Conservation (phyloP, 1,140 invertebrate genomes). For the Mactra quadrangularis region DNA sequence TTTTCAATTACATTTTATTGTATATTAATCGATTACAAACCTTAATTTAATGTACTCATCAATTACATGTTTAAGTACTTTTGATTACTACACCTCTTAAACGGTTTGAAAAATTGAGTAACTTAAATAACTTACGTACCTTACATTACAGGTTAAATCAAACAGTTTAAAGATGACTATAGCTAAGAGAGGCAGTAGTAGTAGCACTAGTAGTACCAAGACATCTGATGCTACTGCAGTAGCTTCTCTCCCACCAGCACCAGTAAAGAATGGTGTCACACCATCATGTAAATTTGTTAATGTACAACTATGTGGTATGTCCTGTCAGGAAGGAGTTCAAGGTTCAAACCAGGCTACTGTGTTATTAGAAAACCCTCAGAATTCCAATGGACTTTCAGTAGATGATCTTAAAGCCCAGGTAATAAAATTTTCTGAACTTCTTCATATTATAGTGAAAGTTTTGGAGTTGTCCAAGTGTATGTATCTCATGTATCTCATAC, state of each 20-base stretch:
- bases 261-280: constrained; percentile 67
- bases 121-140: neutral
- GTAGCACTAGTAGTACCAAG: neutral
- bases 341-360: constrained; percentile 87
- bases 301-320: constrained; percentile 87
- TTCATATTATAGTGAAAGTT: neutral
- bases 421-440: constrained; percentile 7
- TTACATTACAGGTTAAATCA: constrained; percentile 70
- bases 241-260: constrained; percentile 64
- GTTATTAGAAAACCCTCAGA: constrained; percentile 89
- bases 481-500: too few species aligned
- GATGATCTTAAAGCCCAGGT: constrained; percentile 82
- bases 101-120: too few species aligned
- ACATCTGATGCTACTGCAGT: constrained; percentile 14
- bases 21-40: too few species aligned
- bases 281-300: constrained; percentile 89
- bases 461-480: neutral
- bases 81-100: too few species aligned
- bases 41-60: too few species aligned
- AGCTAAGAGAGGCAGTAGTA: constrained; percentile 60
- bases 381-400: constrained; percentile 74
- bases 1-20: too few species aligned
- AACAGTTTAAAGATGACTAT: constrained; percentile 70
- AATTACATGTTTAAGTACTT: too few species aligned
- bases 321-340: constrained; percentile 87